phyloP scores from a whole-genome alignment of 1,140 invertebrate species.

The Brachionus angularis region DNA sequence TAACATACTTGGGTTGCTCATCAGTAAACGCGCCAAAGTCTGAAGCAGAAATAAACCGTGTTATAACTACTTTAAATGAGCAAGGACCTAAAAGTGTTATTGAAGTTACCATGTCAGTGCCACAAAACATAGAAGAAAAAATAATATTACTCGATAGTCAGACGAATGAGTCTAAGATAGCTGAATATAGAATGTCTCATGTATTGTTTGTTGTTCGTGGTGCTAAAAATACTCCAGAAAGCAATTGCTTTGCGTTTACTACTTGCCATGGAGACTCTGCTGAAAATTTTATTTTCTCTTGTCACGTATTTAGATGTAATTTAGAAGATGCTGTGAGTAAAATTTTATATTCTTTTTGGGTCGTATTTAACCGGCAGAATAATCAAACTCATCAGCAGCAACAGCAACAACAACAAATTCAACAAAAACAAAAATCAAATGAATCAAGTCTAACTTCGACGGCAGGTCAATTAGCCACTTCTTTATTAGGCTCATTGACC shows the following conservation, averaged over 20 bases:
- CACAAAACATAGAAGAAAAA: slow-evolving; percentile 69
- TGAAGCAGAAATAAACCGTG: slow-evolving; percentile 87
- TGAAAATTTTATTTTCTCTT: slow-evolving; percentile 85
- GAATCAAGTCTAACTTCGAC: slow-evolving; percentile 3
- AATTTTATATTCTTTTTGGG: slow-evolving; percentile 36
- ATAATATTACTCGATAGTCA: slow-evolving; percentile 71
- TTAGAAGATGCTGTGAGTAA: slow-evolving; percentile 81
- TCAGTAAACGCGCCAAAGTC: slow-evolving; percentile 86
- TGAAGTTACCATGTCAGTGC: slow-evolving; percentile 65
- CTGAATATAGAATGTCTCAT: slow-evolving; percentile 80
- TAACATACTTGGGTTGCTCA: slow-evolving; percentile 87
- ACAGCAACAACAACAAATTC: not conserved
- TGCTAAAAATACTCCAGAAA: slow-evolving; percentile 72
- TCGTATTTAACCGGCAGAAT: slow-evolving; percentile 21
- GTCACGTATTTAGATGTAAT: slow-evolving; percentile 92
- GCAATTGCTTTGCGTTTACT: slow-evolving; percentile 91
- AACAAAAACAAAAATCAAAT: slow-evolving; percentile 53
- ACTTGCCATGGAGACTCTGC: slow-evolving; percentile 82
- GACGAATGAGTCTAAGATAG: slow-evolving; percentile 72
- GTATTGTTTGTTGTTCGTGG: slow-evolving; percentile 92
- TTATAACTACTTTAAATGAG: slow-evolving; percentile 82
- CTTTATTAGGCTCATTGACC: slow-evolving; percentile 19
- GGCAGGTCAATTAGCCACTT: slow-evolving; percentile 6
- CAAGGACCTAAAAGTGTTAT: slow-evolving; percentile 68
- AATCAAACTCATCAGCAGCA: not conserved